Evolutionary conservation across 2,797 vertebrate species (phyloP), one percentile per base, ranked within the genome.

Genomic region (Falco concolor): DNA sequence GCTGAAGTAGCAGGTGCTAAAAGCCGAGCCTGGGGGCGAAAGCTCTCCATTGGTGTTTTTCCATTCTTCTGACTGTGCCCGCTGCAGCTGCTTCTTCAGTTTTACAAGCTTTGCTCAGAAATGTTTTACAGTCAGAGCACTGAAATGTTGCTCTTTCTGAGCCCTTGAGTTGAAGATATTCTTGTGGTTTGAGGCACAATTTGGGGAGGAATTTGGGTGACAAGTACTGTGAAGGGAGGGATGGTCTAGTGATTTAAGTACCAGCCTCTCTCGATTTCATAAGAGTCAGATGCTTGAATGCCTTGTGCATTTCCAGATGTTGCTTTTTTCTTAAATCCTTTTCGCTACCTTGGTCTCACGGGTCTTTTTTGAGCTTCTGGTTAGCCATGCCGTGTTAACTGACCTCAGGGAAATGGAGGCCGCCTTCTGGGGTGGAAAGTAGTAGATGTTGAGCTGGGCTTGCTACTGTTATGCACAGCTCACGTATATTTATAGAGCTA

Each of bases 1-100:
- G 57, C 61, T 84, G 44, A 54, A 92, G 94, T 32, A 75, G 53
- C 90, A 86, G 81, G 50, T 93, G 92, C 73, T 95, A 44, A 84
- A 90, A 83, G 60, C 83, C 13, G 15, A 89, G 45, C 92, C 84
- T 40, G 45, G 32, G 40, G 47, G 32, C 8, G 2, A 8, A 60
- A 78, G 5, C 20, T 72, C 23, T 67, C 6, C 18, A 2, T 34
- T 90, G 64, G 53, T 76, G 24, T 8, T 67, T 64, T 64, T 60
- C 47, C 76, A 0, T 77, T 59, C 56, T 83, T 70, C 69, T 85
- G 13, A 16, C 52, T 56, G 38, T 59, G 42, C 45, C 73, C 15
- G 2, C 87, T 77, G 85, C 90, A 94, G 90, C 77, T 78, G 68
- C 23, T 57, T 32, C 42, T 87, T 64, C 3, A 10, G 40, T 79